phyloP scores from a whole-genome alignment of 37 sponge, comb jelly and placozoan genomes.

The Beroe ovata region DNA sequence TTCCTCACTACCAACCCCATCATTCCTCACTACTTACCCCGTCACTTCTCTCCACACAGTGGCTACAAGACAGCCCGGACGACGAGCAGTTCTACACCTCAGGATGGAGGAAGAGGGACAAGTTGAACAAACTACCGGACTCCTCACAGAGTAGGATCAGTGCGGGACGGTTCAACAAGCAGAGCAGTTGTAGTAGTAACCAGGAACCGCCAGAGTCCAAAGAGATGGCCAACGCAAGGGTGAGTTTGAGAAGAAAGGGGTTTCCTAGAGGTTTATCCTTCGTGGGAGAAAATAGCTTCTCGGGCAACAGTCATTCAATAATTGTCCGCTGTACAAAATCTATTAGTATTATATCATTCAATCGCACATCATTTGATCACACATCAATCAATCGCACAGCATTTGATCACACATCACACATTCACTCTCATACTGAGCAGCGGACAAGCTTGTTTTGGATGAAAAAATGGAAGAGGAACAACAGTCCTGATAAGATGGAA shows the following conservation, averaged over 20 bases:
- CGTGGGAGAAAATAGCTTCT: too few species aligned
- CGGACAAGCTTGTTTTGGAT: not conserved
- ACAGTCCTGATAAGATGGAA: not conserved
- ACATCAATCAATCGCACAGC: too few species aligned
- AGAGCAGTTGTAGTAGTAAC: not conserved
- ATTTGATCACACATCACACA: too few species aligned
- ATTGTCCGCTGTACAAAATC: too few species aligned
- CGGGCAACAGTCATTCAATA: too few species aligned
- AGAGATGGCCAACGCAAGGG: not conserved
- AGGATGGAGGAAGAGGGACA: slow-evolving; percentile 58
- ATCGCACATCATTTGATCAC: too few species aligned
- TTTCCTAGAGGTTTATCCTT: too few species aligned
- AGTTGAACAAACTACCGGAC: slow-evolving; percentile 48
- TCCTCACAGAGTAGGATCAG: slow-evolving; percentile 5
- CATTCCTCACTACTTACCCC: too few species aligned
- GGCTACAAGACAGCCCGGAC: not conserved
- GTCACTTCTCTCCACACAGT: not conserved
- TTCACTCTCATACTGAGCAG: too few species aligned
- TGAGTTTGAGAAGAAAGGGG: slow-evolving; percentile 18
- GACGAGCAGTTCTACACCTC: slow-evolving; percentile 22
- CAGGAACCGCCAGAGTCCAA: slow-evolving; percentile 26
- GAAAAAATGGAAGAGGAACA: not conserved
- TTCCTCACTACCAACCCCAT: too few species aligned
- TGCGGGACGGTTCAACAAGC: not conserved
- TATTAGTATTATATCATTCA: too few species aligned